Evolutionary conservation across 2,797 vertebrate species (phyloP), one percentile per base, ranked within the genome.

Genomic region (Semotilus atromaculatus): DNA sequence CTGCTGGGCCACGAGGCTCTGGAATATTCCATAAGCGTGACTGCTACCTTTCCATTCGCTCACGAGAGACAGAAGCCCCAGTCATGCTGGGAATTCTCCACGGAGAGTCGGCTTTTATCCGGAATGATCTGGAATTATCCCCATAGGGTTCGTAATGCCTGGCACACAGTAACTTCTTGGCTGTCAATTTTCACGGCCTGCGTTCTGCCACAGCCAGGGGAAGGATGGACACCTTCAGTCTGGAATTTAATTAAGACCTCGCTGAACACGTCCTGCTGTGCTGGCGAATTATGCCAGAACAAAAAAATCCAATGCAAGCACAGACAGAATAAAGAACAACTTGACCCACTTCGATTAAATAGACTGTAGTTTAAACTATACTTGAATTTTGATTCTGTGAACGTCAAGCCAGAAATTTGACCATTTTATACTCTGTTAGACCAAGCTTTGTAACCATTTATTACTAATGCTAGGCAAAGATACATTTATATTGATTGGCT

Each of bases 71-170:
- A 71, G 88, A 89, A 82, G 85, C 86, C 86, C 75, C 81, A 83
- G 85, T 84, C 89, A 87, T 91, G 89, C 88, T 55, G 82, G 85
- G 88, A 85, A 66, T n/a, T 88, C 81, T 87, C 90, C 81, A 89
- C 90, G 85, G 89, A 92, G 89, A 90, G 75, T 45, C 74, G 85
- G 68, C 88, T 93, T 94, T 93, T 88, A 92, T 93, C 82, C 89
- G 85, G 85, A 90, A 90, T 90, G 88, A 92, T 91, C 70, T 89
- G 88, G 88, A 89, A 87, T 92, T 88, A 90, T 91, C 84, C 90
- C 91, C 43, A 77, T 62, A 38, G 91, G 90, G 85, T 82, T 67
- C 21, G 34, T 78, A 64, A 64, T 13, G 85, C 89, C 90, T 88
- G 76, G 83, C 66, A 80, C 51, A 64, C 45, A 19, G 64, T 18